phyloP scores from a whole-genome alignment of 1,140 invertebrate species.

The Cephus cinctus region DNA sequence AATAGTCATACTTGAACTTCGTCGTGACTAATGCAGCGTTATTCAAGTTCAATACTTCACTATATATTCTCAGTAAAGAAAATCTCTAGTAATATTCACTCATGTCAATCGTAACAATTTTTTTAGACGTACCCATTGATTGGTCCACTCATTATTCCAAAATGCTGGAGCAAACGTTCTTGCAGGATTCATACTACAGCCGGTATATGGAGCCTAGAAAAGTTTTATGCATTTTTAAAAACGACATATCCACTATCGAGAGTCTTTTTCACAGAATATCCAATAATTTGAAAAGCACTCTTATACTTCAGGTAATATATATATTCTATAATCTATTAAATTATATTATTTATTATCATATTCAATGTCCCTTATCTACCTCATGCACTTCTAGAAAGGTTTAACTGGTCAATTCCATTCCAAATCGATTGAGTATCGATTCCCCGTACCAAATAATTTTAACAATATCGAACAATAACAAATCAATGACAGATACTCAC shows the following conservation, averaged over 20 bases:
- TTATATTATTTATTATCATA: not conserved
- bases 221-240: not conserved
- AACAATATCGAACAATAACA: slow-evolving; percentile 3
- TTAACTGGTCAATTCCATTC: not conserved
- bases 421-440: not conserved
- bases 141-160: slow-evolving; percentile 64
- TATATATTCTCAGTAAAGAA: not conserved
- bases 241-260: no score
- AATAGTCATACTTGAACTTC: not conserved
- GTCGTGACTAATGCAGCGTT: not conserved
- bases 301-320: no score
- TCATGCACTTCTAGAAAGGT: not conserved
- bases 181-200: slow-evolving; percentile 80
- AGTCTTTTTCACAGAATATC: no score
- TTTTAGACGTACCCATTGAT: slow-evolving; percentile 66
- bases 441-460: not conserved
- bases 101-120: no score
- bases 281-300: no score
- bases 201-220: slow-evolving; percentile 62
- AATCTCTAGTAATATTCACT: not conserved
- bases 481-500: slow-evolving; percentile 21
- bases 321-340: not conserved
- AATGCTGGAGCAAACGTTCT: slow-evolving; percentile 74
- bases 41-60: not conserved
- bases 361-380: not conserved